Conservation (phyloP, 2,888 invertebrate genomes). For the Scaptomyza tumidula region DNA sequence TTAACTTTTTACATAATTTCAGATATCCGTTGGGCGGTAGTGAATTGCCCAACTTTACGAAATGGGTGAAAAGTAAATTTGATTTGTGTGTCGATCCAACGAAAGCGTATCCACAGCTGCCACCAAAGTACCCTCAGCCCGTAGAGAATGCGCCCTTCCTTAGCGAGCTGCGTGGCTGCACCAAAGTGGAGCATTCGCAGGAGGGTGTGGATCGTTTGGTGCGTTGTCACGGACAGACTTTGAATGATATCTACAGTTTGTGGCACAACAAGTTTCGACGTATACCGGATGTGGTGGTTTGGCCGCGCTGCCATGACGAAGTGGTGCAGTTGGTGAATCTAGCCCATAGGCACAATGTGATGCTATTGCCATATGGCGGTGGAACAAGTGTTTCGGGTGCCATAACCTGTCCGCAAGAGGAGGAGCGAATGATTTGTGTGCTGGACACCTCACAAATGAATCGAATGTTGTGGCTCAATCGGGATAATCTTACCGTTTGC, state of each 20-base stretch:
- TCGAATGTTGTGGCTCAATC: conserved; percentile 96
- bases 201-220: conserved; percentile 94
- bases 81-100: conserved; percentile 87
- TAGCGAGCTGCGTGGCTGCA: conserved; percentile 86
- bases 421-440: conserved; percentile 92
- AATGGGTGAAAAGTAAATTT: conserved; percentile 91
- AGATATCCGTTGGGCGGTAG: conserved; percentile 90
- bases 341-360: conserved; percentile 90
- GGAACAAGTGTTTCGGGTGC: conserved; percentile 97
- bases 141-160: conserved; percentile 87
- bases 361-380: conserved; percentile 96
- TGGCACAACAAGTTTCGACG: conserved; percentile 90
- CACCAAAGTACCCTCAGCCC: conserved; percentile 88
- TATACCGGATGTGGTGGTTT: conserved; percentile 96
- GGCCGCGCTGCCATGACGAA: conserved; percentile 95
- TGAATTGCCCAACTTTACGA: conserved; percentile 90
- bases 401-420: conserved; percentile 92
- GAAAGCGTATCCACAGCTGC: conserved; percentile 85
- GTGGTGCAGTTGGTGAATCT: conserved; percentile 91
- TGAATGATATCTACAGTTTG: conserved; percentile 93
- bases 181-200: conserved; percentile 87
- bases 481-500: conserved; percentile 91
- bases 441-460: conserved; percentile 99
- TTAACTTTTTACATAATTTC: too few relatives aligned
- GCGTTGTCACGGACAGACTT: conserved; percentile 96